A percentile compares a stretch with the other conserved stretches of the same genome.
These are phyloP conservation scores for Scrobipalpa costella DNA, from an alignment of 2,888 invertebrate genomes.

Conservation along the genomic window DNA sequence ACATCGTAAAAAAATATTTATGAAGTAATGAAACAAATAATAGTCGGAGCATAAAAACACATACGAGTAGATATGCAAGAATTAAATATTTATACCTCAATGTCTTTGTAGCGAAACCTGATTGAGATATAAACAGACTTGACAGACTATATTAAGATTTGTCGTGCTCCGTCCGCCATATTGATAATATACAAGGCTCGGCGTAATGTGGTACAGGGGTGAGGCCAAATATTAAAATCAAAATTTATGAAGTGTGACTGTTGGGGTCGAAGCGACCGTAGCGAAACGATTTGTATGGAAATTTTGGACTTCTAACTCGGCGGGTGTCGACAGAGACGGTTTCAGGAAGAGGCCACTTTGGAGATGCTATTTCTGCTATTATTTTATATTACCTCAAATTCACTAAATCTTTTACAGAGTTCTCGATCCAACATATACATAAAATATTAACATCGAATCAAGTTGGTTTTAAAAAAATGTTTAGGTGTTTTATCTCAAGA, in stretches of 20 bases:
- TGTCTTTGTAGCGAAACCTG: constrained; percentile 3
- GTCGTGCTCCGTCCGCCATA: constrained; percentile 41
- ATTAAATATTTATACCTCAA: constrained; percentile 13
- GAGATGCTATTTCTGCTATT: no score
- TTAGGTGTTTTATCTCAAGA: no score
- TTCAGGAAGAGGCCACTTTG: not conserved
- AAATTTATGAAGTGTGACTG: constrained; percentile 76
- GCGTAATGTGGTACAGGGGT: constrained; percentile 39
- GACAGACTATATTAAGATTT: constrained; percentile 44
- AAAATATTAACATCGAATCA: no score
- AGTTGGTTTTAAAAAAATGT: no score
- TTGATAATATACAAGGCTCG: constrained; percentile 31
- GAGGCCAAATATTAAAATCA: constrained; percentile 72
- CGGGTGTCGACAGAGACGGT: constrained; percentile 36
- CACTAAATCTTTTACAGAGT: no score
- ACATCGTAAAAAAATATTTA: no score
- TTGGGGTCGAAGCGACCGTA: constrained; percentile 52
- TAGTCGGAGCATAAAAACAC: no score
- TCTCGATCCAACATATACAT: no score
- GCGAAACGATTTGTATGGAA: constrained; percentile 79
- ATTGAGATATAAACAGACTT: constrained; percentile 35
- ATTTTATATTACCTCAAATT: no score
- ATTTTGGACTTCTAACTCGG: constrained; percentile 60
- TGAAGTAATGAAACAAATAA: no score
- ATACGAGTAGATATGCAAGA: not conserved